Evolutionary conservation across 2,888 invertebrate genomes (phyloP).

Genomic region (Acheta domesticus): DNA sequence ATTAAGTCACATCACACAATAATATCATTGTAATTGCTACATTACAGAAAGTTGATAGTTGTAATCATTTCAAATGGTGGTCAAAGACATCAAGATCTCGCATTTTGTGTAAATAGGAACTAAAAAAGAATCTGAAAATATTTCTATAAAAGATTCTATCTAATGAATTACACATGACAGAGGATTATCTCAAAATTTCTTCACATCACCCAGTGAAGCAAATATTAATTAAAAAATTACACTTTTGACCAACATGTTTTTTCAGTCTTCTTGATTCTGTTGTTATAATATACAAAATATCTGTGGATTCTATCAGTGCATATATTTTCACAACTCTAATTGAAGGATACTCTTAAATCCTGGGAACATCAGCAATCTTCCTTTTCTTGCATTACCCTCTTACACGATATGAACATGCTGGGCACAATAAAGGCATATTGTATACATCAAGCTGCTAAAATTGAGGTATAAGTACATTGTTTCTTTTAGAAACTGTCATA

Average conservation of each 20-base stretch:
- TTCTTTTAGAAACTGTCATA: no score
- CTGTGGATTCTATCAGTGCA: constrained; percentile 3
- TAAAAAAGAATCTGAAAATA: constrained; percentile 18
- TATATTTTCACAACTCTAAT: constrained; percentile 18
- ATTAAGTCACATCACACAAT: no score
- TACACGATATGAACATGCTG: background rate
- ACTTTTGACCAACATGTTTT: background rate
- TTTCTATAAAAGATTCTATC: constrained; percentile 1
- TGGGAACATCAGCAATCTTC: background rate
- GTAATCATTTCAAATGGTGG: background rate
- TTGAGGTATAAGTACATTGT: background rate
- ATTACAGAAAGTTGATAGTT: background rate
- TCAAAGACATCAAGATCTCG: background rate
- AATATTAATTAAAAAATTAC: constrained; percentile 18
- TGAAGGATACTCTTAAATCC: background rate
- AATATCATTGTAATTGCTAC: no score
- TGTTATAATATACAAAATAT: background rate
- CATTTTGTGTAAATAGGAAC: constrained; percentile 4
- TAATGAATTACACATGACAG: background rate
- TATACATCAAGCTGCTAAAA: background rate
- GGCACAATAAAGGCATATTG: background rate
- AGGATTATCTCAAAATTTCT: background rate
- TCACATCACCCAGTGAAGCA: constrained; percentile 18
- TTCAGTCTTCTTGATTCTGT: constrained; percentile 10
- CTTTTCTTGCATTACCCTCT: background rate